A percentile compares a stretch with the other conserved stretches of the same genome.
These are phyloP conservation scores for Mythimna lalbum DNA, from an alignment of 2,888 invertebrate genomes.

Conservation along the genomic window DNA sequence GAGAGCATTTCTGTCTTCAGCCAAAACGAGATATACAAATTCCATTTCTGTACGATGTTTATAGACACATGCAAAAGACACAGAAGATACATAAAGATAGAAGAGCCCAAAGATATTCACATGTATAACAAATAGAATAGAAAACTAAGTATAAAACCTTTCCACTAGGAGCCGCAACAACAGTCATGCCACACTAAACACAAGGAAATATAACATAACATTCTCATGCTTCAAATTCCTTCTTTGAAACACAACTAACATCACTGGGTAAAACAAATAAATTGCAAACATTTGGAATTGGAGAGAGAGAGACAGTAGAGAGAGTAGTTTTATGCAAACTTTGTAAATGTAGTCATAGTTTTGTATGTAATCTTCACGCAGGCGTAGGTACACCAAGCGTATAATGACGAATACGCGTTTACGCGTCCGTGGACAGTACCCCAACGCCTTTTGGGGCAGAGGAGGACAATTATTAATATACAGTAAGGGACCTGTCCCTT, in stretches of 20 bases:
- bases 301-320: too few species aligned
- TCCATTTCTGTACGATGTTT: too few species aligned
- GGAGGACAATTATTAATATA: constrained; percentile 54
- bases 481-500: too few species aligned
- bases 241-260: constrained; percentile 53
- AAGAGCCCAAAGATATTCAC: neutral
- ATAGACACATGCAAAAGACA: too few species aligned
- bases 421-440: too few species aligned
- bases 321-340: too few species aligned
- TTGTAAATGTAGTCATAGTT: too few species aligned
- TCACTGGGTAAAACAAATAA: constrained; percentile 43
- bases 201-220: constrained; percentile 27
- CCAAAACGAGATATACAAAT: too few species aligned
- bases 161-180: constrained; percentile 2
- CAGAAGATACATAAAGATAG: neutral
- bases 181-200: neutral
- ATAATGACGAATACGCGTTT: too few species aligned
- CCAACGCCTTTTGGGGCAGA: constrained; percentile 42
- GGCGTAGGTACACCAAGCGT: too few species aligned
- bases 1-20: neutral
- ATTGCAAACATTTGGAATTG: constrained; percentile 51
- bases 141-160: neutral
- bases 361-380: too few species aligned
- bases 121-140: neutral
- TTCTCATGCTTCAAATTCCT: constrained; percentile 41